phyloP scores from a whole-genome alignment of 2,888 invertebrate species.

The Lepidochrysops patricia region DNA sequence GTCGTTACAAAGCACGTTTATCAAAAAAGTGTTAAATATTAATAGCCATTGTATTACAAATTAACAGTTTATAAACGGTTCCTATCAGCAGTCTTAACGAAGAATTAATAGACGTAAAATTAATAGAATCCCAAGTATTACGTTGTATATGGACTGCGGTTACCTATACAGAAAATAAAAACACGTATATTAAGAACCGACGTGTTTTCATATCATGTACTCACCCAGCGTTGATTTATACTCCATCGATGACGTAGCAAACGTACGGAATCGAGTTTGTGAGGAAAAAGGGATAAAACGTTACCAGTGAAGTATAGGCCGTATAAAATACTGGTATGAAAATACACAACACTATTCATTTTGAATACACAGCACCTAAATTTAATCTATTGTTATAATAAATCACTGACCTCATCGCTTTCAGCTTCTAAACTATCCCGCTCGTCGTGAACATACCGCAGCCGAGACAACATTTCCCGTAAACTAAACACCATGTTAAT shows the following conservation, averaged over 20 bases:
- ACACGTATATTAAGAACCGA: conserved; percentile 4
- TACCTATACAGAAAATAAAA: not conserved
- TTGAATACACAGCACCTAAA: no score
- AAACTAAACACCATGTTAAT: conserved; percentile 56
- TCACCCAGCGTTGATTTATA: conserved; percentile 63
- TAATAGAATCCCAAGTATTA: not conserved
- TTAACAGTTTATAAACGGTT: not conserved
- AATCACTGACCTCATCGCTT: conserved; percentile 34
- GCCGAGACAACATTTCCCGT: conserved; percentile 51
- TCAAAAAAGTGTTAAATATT: not conserved
- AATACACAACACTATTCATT: not conserved
- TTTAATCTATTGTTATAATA: not conserved
- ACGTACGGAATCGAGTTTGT: conserved; percentile 25
- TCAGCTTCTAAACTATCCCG: conserved; percentile 38
- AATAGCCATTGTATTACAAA: not conserved
- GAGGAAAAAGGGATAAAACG: conserved; percentile 15
- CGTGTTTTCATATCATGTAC: conserved; percentile 25
- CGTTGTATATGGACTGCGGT: not conserved
- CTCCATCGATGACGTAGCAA: conserved; percentile 48
- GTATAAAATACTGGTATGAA: not conserved
- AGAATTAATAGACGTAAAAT: not conserved
- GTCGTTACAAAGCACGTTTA: not conserved
- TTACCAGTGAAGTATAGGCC: not conserved
- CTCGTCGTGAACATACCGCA: conserved; percentile 56
- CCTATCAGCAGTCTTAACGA: no score